Base-by-base conservation (phyloP, 2,113 vertebrate species). In the Pollachius pollachius region DNA sequence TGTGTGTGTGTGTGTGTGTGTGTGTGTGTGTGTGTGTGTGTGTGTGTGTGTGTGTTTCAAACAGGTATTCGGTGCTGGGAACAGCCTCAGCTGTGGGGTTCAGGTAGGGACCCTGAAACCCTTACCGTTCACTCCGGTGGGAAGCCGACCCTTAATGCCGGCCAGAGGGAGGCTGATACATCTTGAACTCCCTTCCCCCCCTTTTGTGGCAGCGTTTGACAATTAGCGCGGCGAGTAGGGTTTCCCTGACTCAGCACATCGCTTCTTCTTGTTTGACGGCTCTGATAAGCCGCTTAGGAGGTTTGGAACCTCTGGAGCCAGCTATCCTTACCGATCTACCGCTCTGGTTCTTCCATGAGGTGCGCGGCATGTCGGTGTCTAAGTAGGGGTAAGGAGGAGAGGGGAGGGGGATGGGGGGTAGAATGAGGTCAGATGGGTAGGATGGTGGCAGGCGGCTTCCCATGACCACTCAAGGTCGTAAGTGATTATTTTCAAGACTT, bases 231-330 rank as follows among this genome's bases (percentile, higher is more conserved):
- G 9, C 41, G 69, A 66, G 52, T 72, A 52, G 19, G 37, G 41
- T 68, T 74, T 74, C 71, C 70, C 59, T 52, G 60, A 18, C 69
- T 70, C 68, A 70, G 54, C 62, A 64, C 41, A 65, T 58, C 27
- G 25, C 18, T 65, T 19, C 18, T 58, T n/a, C 64, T 62, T 65
- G 48, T 69, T 54, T 70, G 13, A 48, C 5, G 17, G 56, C 15
- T 17, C 57, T 27, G 58, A 41, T 79, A 79, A 79, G 62, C 65
- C 34, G 48, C 69, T 79, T 75, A 72, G 65, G 37, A 0, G 12
- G 30, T 18, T 37, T 17, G 57, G 27, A 48, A 61, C 37, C 67
- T 61, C 25, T 7, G 21, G 60, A 57, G n/a, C 15, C 54, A 17
- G 54, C 15, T 57, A n/a, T 48, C 41, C 41, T 48, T 48, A 48